These are phyloP conservation scores for Colinus virginianus DNA, from an alignment of 2,113 vertebrate species.

Conservation along the genomic window DNA sequence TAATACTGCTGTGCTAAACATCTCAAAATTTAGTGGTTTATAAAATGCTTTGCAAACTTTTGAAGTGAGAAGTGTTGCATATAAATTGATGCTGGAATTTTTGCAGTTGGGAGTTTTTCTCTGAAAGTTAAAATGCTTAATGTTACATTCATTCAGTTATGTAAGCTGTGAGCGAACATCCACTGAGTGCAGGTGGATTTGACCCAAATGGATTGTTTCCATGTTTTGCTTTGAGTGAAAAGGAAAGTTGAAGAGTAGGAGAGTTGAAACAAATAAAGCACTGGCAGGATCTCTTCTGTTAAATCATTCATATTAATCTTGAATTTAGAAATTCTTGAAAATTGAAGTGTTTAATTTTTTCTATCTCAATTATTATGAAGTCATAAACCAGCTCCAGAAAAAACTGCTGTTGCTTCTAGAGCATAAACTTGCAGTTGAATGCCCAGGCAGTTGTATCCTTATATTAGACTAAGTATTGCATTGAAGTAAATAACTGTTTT, in stretches of 20 bases:
- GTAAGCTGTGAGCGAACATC: background rate
- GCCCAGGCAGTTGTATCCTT: background rate
- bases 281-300: background rate
- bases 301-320: background rate
- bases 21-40: background rate
- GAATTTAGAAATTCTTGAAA: background rate
- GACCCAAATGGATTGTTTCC: background rate
- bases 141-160: background rate
- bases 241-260: background rate
- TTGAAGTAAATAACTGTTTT: background rate
- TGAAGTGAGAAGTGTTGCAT: background rate
- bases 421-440: background rate
- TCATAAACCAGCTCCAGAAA: background rate
- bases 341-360: background rate
- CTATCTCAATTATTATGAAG: background rate
- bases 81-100: background rate
- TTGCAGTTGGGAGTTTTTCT: background rate
- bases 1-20: background rate
- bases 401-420: background rate
- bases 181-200: background rate
- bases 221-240: background rate
- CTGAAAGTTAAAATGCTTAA: background rate
- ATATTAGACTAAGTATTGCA: background rate
- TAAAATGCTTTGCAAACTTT: background rate
- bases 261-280: background rate